phyloP scores from a whole-genome alignment of 1,140 invertebrate species.

The Temnothorax curvispinosus region DNA sequence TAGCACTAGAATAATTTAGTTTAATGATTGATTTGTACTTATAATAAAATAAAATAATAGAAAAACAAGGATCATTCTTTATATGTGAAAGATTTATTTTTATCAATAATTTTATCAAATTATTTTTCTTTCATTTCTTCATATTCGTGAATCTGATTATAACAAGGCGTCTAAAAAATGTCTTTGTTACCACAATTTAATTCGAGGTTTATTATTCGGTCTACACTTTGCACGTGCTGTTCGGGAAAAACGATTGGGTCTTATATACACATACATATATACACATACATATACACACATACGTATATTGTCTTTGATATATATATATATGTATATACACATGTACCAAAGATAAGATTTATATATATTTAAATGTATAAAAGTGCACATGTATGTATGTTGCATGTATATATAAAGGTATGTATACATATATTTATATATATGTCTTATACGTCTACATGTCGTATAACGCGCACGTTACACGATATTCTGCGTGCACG shows the following conservation, averaged over 20 bases:
- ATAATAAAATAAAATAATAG: background rate
- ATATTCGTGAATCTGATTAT: background rate
- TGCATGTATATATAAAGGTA: too few relatives aligned
- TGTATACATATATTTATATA: background rate
- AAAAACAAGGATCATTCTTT: background rate
- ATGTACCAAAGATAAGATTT: too few relatives aligned
- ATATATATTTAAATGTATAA: too few relatives aligned
- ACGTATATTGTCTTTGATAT: too few relatives aligned
- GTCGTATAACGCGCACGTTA: background rate
- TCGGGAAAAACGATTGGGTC: background rate
- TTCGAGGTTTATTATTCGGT: background rate
- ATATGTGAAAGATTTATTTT: background rate
- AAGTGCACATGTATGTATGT: too few relatives aligned
- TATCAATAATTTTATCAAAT: background rate
- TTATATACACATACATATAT: background rate
- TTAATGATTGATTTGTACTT: background rate
- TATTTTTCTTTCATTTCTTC: background rate
- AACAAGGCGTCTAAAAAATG: background rate
- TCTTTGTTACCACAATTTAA: background rate
- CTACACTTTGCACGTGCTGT: background rate
- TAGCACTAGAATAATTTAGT: background rate
- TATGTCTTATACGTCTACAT: background rate
- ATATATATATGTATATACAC: too few relatives aligned
- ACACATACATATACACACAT: too few relatives aligned
- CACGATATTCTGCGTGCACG: constrained; percentile 13